phyloP scores from a whole-genome alignment of 1,140 invertebrate species.

The Euborellia annulipes region DNA sequence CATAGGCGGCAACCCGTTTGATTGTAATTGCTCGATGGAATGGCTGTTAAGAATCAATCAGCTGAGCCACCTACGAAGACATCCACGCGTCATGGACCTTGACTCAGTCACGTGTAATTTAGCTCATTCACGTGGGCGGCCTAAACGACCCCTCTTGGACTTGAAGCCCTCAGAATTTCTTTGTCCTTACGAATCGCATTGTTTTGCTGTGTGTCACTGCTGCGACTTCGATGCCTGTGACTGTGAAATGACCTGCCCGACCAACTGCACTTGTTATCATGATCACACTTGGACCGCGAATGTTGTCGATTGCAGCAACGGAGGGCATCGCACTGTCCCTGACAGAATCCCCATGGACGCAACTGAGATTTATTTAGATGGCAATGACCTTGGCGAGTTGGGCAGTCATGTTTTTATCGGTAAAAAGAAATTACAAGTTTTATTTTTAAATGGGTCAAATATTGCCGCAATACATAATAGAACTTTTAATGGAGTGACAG shows the following conservation, averaged over 20 bases:
- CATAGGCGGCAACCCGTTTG: conserved; percentile 63
- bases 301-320: conserved; percentile 33
- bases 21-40: conserved; percentile 73
- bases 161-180: conserved; percentile 43
- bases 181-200: conserved; percentile 41
- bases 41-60: conserved; percentile 67
- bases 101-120: conserved; percentile 25
- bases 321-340: conserved; percentile 27
- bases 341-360: conserved; percentile 38
- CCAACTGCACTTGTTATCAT: conserved; percentile 35
- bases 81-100: conserved; percentile 29
- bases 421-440: conserved; percentile 32
- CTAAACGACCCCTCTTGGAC: conserved; percentile 44
- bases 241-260: conserved; percentile 38
- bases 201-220: conserved; percentile 40
- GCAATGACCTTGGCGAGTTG: conserved; percentile 31
- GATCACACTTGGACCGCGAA: conserved; percentile 35
- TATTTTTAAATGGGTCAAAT: conserved; percentile 33
- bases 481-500: conserved; percentile 36
- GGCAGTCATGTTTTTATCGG: conserved; percentile 37
- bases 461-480: conserved; percentile 33
- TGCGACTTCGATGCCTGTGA: conserved; percentile 44
- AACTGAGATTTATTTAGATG: conserved; percentile 37
- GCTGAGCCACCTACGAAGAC: conserved; percentile 37
- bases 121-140: conserved; percentile 17